Evolutionary conservation across 1,140 invertebrate genomes (phyloP), one percentile per base, ranked within the genome.

Genomic region (Bombus vancouverensis): DNA sequence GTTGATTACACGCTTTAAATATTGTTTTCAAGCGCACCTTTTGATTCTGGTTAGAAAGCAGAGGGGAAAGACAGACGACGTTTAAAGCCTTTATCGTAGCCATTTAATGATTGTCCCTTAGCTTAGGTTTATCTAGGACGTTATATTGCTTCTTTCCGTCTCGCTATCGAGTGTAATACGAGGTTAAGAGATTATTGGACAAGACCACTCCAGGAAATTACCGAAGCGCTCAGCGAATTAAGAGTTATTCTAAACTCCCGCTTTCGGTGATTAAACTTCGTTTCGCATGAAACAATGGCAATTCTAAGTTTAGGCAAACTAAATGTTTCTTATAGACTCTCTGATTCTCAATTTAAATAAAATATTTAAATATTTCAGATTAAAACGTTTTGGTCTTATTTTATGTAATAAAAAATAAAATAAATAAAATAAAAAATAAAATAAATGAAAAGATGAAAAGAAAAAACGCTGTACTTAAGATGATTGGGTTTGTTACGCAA

Each of bases 111-210:
- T 66, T 62, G 13, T n/a, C 37, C n/a, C 72, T 66, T 73, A 47
- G 71, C 76, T 81, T 73, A 80, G 72, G 65, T 88, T 88, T 87
- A 87, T 88, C 79, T 88, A 77, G 32, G 66, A 83, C 84, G 77
- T 88, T 82, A 77, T 88, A 88, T 88, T 82, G 87, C 85, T 88
- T 87, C 87, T 88, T 87, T 82, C 66, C 59, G 68, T 59, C 73
- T 37, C 76, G 70, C 86, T 37, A 62, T 78, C 68, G 74, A n/a
- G 59, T 39, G 78, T 77, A 66, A 78, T 70, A 88, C 73, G 57
- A 76, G 71, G 78, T 87, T 87, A 87, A 71, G 68, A 83, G 87
- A 88, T 88, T 82, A 83, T 83, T 74, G 74, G 37, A 44, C 59
- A 66, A 72, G 65, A 57, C 73, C 57, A 66, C 59, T 81, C 44